Evolutionary conservation across 2,888 invertebrate species (phyloP).

Genomic region (Antheraea yamamai): DNA sequence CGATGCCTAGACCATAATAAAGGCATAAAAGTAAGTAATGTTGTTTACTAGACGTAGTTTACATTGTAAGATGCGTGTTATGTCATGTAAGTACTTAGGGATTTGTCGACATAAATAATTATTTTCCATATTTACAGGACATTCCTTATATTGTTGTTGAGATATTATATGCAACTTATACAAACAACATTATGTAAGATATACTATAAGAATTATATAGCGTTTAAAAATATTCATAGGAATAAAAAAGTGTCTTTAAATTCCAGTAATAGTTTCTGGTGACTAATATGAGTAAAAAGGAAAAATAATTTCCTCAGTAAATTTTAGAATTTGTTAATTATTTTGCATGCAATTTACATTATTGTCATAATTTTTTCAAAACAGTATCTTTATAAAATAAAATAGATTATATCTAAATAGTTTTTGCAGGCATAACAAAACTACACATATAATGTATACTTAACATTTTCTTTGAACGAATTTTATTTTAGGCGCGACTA

Average conservation of each 20-base stretch:
- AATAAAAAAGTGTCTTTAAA: too few relatives aligned
- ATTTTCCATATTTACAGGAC: not conserved
- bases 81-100: not conserved
- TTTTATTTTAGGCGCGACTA: too few relatives aligned
- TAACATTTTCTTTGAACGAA: too few relatives aligned
- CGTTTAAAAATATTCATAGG: not conserved
- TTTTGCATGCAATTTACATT: too few relatives aligned
- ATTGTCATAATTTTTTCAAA: too few relatives aligned
- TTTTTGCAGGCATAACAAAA: too few relatives aligned
- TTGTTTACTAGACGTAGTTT: constrained; percentile 15
- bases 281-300: too few relatives aligned
- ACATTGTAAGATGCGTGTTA: constrained; percentile 14
- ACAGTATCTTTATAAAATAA: too few relatives aligned
- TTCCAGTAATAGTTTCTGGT: too few relatives aligned
- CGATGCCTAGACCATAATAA: constrained; percentile 19
- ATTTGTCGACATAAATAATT: constrained; percentile 2
- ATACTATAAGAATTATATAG: not conserved
- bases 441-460: too few relatives aligned
- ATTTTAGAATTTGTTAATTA: too few relatives aligned
- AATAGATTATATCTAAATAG: too few relatives aligned
- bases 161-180: not conserved
- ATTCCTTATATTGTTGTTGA: constrained; percentile 5
- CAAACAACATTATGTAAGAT: not conserved
- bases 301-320: not conserved
- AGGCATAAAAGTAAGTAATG: constrained; percentile 14